These are phyloP conservation scores for Eptesicus fuscus DNA, from an alignment of 2,113 vertebrate species.

Conservation along the genomic window DNA sequence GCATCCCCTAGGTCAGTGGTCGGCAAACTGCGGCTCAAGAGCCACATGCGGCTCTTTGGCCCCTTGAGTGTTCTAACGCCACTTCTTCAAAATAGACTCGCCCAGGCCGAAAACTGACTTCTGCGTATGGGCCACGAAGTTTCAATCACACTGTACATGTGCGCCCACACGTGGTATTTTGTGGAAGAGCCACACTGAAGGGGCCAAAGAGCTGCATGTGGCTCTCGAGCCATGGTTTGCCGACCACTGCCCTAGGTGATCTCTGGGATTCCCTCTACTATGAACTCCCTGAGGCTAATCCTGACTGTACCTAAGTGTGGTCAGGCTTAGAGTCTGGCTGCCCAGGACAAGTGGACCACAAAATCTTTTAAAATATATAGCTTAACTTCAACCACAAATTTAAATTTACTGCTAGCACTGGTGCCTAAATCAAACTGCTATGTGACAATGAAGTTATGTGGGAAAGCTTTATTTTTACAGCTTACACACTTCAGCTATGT, in stretches of 20 bases:
- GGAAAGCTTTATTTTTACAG: constrained; percentile 13
- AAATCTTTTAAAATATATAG: constrained; percentile 9
- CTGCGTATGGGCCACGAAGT: too few species aligned
- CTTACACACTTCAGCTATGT: neutral
- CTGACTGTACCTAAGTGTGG: neutral
- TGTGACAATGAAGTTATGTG: neutral
- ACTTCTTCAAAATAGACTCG: too few species aligned
- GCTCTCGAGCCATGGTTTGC: too few species aligned
- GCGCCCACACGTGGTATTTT: too few species aligned
- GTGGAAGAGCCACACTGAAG: too few species aligned
- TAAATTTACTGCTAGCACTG: neutral
- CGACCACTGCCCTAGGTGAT: too few species aligned
- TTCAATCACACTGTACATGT: too few species aligned
- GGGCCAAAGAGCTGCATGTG: too few species aligned
- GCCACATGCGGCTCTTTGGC: too few species aligned
- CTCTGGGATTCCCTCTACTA: neutral
- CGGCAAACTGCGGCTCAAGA: too few species aligned
- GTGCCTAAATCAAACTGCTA: neutral
- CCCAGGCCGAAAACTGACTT: too few species aligned
- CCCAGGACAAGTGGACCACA: neutral
- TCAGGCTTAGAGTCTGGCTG: neutral
- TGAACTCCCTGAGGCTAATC: neutral
- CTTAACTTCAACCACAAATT: neutral
- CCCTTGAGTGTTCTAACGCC: too few species aligned
- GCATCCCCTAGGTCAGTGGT: neutral